Conservation (phyloP, 2,888 invertebrate genomes). For the Drosophila ezoana region DNA sequence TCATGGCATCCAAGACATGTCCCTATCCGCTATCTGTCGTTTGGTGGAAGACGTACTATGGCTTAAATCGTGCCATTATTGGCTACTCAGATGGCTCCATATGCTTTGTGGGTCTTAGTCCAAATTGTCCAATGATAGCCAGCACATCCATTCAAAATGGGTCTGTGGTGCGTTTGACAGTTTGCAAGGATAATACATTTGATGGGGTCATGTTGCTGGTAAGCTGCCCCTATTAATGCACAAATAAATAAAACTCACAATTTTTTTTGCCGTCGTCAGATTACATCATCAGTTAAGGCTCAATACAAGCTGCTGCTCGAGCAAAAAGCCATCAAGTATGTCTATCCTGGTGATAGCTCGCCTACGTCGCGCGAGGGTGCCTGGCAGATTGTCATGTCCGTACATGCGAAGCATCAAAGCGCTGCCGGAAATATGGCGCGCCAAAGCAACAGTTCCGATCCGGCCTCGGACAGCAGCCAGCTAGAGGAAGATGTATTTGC, state of each 20-base stretch:
- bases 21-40: conserved; percentile 87
- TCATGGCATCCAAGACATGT: conserved; percentile 84
- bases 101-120: conserved; percentile 85
- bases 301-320: conserved; percentile 94
- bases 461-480: conserved; percentile 81
- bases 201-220: conserved; percentile 87
- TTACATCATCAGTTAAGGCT: conserved; percentile 89
- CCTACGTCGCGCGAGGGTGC: conserved; percentile 81
- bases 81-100: conserved; percentile 89
- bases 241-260: background rate
- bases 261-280: conserved; percentile 85
- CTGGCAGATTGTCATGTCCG: conserved; percentile 84
- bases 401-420: conserved; percentile 69
- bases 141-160: conserved; percentile 84
- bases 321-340: conserved; percentile 90
- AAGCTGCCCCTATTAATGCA: conserved; percentile 56
- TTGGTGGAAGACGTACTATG: conserved; percentile 92
- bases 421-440: conserved; percentile 34
- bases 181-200: conserved; percentile 88
- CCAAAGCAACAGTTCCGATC: conserved; percentile 82
- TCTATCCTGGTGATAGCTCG: conserved; percentile 87
- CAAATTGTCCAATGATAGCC: conserved; percentile 85
- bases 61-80: conserved; percentile 89
- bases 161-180: conserved; percentile 84
- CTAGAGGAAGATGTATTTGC: conserved; percentile 82